These are phyloP conservation scores for Hippocampus barbouri DNA, from an alignment of 2,113 vertebrate genomes.

Conservation along the genomic window DNA sequence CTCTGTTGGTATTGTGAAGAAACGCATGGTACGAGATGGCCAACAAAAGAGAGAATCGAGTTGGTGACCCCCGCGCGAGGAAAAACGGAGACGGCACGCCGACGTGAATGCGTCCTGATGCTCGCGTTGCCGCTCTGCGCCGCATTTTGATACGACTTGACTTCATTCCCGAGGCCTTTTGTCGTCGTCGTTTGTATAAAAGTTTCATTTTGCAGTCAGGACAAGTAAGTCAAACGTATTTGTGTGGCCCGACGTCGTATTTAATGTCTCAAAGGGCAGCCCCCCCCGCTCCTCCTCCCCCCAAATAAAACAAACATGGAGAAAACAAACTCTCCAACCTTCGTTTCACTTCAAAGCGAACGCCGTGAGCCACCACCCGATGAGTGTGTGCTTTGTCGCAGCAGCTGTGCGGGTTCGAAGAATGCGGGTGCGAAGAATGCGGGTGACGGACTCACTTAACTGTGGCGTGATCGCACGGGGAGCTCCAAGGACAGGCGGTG, in stretches of 20 bases:
- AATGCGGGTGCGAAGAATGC: constrained; percentile 35
- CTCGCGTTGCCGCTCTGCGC: constrained; percentile 41
- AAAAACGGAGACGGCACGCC: constrained; percentile 23
- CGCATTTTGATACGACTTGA: neutral
- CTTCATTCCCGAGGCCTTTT: too few relatives aligned
- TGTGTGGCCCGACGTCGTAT: constrained; percentile 17
- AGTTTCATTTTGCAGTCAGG: constrained; percentile 48
- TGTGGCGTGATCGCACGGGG: constrained; percentile 29
- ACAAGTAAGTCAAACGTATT: constrained; percentile 39
- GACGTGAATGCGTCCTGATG: constrained; percentile 49
- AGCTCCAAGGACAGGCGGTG: constrained; percentile 65
- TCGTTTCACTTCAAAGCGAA: constrained; percentile 27
- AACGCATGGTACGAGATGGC: too few relatives aligned
- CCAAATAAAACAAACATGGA: neutral
- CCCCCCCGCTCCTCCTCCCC: too few relatives aligned
- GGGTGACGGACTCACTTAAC: constrained; percentile 43
- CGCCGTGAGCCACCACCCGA: constrained; percentile 19
- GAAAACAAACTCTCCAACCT: constrained; percentile 16
- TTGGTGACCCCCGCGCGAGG: too few relatives aligned
- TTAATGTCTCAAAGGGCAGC: neutral
- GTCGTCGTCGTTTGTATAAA: constrained; percentile 20
- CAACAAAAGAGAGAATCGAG: too few relatives aligned
- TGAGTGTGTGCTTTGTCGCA: constrained; percentile 40
- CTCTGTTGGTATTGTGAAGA: too few relatives aligned
- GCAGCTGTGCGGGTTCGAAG: constrained; percentile 33